phyloP scores from a whole-genome alignment of 2,888 invertebrate genomes.

The Yponomeuta malinellus region DNA sequence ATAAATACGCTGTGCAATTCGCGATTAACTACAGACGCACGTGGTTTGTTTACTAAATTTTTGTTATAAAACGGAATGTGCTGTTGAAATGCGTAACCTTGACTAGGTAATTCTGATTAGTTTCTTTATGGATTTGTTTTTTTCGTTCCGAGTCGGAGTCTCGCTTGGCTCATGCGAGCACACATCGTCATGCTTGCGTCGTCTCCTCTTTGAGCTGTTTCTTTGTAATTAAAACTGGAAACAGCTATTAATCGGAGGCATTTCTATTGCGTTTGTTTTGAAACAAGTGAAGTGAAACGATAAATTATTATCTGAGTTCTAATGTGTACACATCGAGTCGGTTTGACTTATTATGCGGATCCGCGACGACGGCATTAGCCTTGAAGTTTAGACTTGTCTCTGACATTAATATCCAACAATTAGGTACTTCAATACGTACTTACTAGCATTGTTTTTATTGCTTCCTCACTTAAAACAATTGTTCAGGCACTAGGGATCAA shows the following conservation, averaged over 20 bases:
- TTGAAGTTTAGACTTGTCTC: constrained; percentile 51
- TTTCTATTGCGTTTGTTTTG: constrained; percentile 36
- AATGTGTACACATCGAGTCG: constrained; percentile 55
- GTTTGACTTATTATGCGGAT: constrained; percentile 58
- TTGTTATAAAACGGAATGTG: constrained; percentile 49
- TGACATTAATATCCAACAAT: constrained; percentile 6
- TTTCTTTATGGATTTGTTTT: constrained; percentile 41
- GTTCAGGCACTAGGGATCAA: not conserved
- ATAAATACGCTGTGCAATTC: not conserved
- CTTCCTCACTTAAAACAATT: not conserved
- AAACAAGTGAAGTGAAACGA: constrained; percentile 19
- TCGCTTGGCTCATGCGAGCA: not conserved
- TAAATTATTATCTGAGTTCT: constrained; percentile 34
- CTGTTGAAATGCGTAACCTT: constrained; percentile 61
- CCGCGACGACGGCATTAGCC: constrained; percentile 45
- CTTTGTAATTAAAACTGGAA: constrained; percentile 46
- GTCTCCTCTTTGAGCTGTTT: constrained; percentile 9
- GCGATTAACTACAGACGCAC: not conserved
- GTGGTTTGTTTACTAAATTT: constrained; percentile 7
- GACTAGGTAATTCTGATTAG: constrained; percentile 33
- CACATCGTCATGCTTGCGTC: constrained; percentile 33
- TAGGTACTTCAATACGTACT: not conserved
- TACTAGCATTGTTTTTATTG: not conserved
- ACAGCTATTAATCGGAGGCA: constrained; percentile 35
- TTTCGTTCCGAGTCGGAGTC: constrained; percentile 28